Evolutionary conservation across 2,797 vertebrate species (phyloP).

Genomic region (Nyctalus aviator): DNA sequence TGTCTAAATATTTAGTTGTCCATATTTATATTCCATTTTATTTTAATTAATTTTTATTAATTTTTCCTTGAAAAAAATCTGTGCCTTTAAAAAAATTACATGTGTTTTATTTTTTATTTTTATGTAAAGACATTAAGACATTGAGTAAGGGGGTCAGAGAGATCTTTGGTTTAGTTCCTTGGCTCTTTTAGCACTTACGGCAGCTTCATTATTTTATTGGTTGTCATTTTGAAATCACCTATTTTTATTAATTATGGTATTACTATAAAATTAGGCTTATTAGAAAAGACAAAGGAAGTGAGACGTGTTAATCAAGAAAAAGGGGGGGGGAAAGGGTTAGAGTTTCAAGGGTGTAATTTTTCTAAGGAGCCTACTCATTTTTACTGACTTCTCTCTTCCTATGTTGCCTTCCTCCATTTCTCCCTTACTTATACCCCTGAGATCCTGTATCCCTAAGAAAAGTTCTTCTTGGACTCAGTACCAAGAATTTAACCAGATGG

Average conservation of each 20-base stretch:
- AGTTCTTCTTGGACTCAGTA: not conserved
- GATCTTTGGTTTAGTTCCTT: not conserved
- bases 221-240: slow-evolving; percentile 30
- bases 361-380: not conserved
- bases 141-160: not conserved
- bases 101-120: too few relatives aligned
- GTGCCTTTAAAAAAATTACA: not conserved
- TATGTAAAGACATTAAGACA: not conserved
- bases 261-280: slow-evolving; percentile 5
- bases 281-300: slow-evolving; percentile 7
- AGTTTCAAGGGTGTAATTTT: not conserved
- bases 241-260: not conserved
- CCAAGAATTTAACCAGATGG: not conserved
- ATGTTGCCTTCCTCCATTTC: not conserved
- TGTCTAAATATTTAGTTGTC: not conserved
- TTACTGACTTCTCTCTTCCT: not conserved
- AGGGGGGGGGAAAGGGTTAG: too few relatives aligned
- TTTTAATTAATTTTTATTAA: not conserved
- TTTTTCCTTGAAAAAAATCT: not conserved
- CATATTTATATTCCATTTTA: not conserved
- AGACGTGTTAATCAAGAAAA: not conserved
- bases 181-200: not conserved
- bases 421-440: not conserved
- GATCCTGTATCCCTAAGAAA: not conserved
- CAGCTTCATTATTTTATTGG: not conserved